phyloP scores from a whole-genome alignment of 2,888 invertebrate species.

The Drosophila anceps region DNA sequence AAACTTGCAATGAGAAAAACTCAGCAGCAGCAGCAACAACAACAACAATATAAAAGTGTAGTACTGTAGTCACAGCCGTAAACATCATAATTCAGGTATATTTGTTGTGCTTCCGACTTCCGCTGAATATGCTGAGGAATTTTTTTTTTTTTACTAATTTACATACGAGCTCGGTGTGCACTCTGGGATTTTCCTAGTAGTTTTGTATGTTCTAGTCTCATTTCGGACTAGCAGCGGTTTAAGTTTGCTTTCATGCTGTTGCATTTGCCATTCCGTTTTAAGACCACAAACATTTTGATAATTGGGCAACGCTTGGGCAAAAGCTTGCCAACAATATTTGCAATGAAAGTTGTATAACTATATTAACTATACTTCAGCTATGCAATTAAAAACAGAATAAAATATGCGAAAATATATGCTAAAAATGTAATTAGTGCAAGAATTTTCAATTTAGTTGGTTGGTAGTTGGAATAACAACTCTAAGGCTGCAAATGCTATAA shows the following conservation, averaged over 20 bases:
- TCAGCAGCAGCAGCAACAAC: constrained; percentile 6
- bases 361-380: not conserved
- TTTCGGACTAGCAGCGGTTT: not conserved
- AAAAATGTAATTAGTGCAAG: not conserved
- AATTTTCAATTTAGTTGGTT: not conserved
- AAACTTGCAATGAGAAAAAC: constrained; percentile 37
- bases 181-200: constrained; percentile 14
- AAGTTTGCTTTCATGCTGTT: constrained; percentile 4
- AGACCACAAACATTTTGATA: constrained; percentile 5
- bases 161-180: constrained; percentile 41
- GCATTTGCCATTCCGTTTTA: constrained; percentile 5
- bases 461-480: not conserved
- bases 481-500: not conserved
- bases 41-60: constrained; percentile 10
- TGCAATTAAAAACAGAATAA: constrained; percentile 2
- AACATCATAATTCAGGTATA: constrained; percentile 75
- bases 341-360: not conserved
- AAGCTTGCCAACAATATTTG: not conserved
- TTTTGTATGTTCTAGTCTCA: not conserved
- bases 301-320: not conserved
- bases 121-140: constrained; percentile 60
- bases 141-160: constrained; percentile 56
- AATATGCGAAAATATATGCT: not conserved
- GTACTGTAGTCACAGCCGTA: constrained; percentile 20
- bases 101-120: constrained; percentile 72